Base-by-base conservation (phyloP, 2,797 vertebrate species). In the Chloroceryle inda region DNA sequence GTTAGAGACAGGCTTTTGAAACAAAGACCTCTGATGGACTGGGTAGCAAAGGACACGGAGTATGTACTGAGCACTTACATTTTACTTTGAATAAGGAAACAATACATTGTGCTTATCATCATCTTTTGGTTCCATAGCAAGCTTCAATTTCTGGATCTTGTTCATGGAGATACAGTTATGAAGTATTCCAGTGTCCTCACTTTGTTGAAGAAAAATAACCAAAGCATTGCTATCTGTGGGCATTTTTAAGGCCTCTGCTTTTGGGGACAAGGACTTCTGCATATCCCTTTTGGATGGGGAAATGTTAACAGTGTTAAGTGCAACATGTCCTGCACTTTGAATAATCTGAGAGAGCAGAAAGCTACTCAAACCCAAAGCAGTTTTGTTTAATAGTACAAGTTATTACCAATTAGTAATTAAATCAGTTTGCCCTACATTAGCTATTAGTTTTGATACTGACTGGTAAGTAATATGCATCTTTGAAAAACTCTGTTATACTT, bases 401-500 rank as follows among this genome's bases (percentile, higher is more conserved):
- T 71, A 77, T 40, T 82, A 38, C 33, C 27, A 82, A 52, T 88
- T 85, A 88, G 26, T 69, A 86, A 68, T 90, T 88, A 88, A 79
- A 94, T 95, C 0, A 0, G 56, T 95, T 92, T 94, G n/a, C 87
- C 64, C 74, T 95, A 50, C 33, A 35, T 91, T 89, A 89, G 55
- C 78, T 93, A 52, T 94, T 93, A 84, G 26, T 94, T 83, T 94
- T 88, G 40, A 58, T 94, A 88, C 53, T 58, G 35, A 52, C 50
- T 94, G 47, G 50, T 94, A 92, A 95, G 74, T 72, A 93, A 83
- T 37, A 17, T 6, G 3, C 33, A 44, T 92, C 68, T 92, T 84
- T 68, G 71, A 83, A 93, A 96, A 95, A 93, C 47, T 82, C 79
- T 77, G 53, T 88, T 85, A 83, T 58, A 85, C 91, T 94, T 94